Evolutionary conservation across 1,140 invertebrate genomes (phyloP), one percentile per base, ranked within the genome.

Genomic region (Pararge aegeria): DNA sequence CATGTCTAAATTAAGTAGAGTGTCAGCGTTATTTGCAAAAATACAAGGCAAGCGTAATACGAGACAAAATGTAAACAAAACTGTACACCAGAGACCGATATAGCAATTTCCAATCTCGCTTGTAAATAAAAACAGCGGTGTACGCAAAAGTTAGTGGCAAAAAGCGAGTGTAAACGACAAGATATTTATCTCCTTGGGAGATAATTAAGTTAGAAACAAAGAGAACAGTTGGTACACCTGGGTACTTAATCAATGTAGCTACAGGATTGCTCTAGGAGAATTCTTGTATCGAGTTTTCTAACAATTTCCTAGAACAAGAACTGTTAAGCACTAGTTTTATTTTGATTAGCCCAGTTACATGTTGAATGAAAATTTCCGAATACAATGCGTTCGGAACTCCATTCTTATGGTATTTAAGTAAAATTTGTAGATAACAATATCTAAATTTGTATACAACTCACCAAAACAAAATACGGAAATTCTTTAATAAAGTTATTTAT

Each of bases 201-300:
- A 50, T 24, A 49, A 57, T 57, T 57, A 57, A 50, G 29, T 57
- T 40, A 40, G 30, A 37, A 57, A 48, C 16, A 20, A 12, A 29
- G 29, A 37, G 19, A 34, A 49, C 18, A 10, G 18, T 48, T 10
- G 19, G 29, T 50, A 57, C 55, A 57, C 55, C 55, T 57, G 55
- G n/a, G 16, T 38, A 38, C 55, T 57, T 50, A 57, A 50, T 57
- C 46, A 50, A 34, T 50, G 34, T 50, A 50, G 30, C 30, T 34
- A 7, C 30, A 34, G 30, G 7, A 34, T 34, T 34, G 30, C 10
- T 34, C 30, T 7, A 34, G 46, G 15, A 34, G 27, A 34, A 12
- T 34, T 34, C 9, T 1, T 12, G 30, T 34, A n/a, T 10, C 30
- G 12, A 34, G 10, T 34, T 34, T 34, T 56, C 29, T 21, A 21